phyloP scores from a whole-genome alignment of 2,888 invertebrate genomes.

The Chloromyia formosa region DNA sequence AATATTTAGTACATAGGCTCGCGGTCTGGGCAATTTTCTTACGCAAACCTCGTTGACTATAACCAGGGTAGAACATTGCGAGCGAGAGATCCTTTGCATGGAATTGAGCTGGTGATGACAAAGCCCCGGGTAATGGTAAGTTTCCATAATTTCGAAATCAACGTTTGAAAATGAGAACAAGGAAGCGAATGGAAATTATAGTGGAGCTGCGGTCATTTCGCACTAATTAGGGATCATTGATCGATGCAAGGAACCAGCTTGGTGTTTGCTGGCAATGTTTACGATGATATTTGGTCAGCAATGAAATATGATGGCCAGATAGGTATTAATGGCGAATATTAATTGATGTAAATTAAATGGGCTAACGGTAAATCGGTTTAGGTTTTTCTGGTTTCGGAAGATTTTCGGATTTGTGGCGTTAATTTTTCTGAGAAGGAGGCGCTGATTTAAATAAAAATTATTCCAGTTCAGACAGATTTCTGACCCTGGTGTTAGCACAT shows the following conservation, averaged over 20 bases:
- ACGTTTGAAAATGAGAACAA: constrained; percentile 15
- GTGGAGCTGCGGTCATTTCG: constrained; percentile 3
- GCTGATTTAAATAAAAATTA: no score
- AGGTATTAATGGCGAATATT: no score
- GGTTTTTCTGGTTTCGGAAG: no score
- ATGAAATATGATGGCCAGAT: no score
- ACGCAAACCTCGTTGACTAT: neutral
- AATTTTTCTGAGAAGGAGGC: no score
- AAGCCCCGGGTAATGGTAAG: constrained; percentile 44
- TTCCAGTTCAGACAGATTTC: no score
- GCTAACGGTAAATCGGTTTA: no score
- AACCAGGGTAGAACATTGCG: neutral
- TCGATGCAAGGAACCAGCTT: neutral
- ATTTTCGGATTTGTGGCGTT: no score
- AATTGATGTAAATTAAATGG: no score
- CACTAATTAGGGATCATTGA: constrained; percentile 33
- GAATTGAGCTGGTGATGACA: constrained; percentile 46
- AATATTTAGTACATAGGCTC: neutral
- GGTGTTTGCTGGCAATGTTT: neutral
- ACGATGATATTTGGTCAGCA: neutral
- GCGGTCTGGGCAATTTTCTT: neutral
- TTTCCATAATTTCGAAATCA: constrained; percentile 46
- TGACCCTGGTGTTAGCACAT: neutral
- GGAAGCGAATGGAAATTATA: constrained; percentile 21
- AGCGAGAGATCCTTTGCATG: constrained; percentile 24